Percentiles rank a stretch among this genome's conserved stretches.
Conservation (phyloP, 2,797 vertebrate genomes). For the Carcharodon carcharias region DNA sequence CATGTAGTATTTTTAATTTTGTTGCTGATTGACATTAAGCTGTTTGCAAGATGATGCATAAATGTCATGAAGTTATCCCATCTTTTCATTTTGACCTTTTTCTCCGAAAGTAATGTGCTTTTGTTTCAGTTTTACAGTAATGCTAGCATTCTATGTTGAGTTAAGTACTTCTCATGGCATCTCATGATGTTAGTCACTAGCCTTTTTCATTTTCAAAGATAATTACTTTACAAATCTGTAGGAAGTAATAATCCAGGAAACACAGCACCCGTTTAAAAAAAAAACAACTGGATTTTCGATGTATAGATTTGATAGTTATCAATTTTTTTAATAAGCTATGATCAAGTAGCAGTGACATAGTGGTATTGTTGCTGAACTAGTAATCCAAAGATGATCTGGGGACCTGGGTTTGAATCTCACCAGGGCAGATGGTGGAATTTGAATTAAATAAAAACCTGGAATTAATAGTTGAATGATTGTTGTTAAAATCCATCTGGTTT, state of each 20-base stretch:
- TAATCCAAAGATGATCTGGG: too few relatives aligned
- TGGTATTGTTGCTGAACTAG: too few relatives aligned
- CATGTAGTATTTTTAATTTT: neutral
- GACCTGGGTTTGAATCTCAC: too few relatives aligned
- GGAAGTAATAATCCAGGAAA: neutral
- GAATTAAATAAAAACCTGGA: too few relatives aligned
- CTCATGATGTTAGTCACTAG: neutral
- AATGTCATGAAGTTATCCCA: conserved; percentile 13
- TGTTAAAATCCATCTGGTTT: too few relatives aligned
- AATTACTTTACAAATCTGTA: conserved; percentile 22
- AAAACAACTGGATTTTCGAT: neutral
- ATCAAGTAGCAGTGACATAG: too few relatives aligned
- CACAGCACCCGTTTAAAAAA: neutral
- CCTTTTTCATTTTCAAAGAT: conserved; percentile 2
- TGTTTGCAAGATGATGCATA: neutral
- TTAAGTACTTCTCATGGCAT: neutral
- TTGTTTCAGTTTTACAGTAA: neutral
- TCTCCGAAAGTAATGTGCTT: neutral
- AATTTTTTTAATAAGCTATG: neutral
- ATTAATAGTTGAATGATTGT: too few relatives aligned
- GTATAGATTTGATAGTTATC: neutral
- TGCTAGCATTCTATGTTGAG: neutral
- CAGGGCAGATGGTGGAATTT: too few relatives aligned
- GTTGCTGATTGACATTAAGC: neutral
- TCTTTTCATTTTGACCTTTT: conserved; percentile 28